Conservation (phyloP, 2,797 vertebrate genomes). For the Pseudochirops corinnae region DNA sequence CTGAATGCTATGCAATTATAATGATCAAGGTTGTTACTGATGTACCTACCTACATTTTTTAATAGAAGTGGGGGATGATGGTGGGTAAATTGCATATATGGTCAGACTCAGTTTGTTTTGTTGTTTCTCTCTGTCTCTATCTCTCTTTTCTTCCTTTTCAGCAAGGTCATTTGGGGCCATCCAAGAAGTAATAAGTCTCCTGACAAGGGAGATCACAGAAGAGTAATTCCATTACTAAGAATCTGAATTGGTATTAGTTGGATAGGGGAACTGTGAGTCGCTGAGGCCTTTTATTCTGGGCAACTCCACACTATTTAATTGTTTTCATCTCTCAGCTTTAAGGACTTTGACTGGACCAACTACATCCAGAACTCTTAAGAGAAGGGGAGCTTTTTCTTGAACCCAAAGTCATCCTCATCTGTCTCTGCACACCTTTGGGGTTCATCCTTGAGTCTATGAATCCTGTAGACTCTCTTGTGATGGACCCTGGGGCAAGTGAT, state of each 20-base stretch:
- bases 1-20: neutral
- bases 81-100: neutral
- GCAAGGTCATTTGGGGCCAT: neutral
- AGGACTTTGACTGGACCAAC: neutral
- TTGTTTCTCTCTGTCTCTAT: neutral
- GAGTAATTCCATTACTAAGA: neutral
- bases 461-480: neutral
- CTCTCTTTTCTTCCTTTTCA: neutral
- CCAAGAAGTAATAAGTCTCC: neutral
- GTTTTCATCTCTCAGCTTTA: neutral
- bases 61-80: neutral
- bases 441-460: neutral
- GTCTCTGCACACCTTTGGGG: neutral
- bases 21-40: neutral
- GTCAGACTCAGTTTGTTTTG: neutral
- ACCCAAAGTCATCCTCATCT: neutral
- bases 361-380: neutral
- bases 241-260: neutral
- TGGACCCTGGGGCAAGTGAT: neutral
- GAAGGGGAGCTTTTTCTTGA: neutral
- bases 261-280: neutral
- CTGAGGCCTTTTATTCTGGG: neutral
- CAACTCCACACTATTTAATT: neutral
- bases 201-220: neutral
- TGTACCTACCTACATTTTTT: neutral